Evolutionary conservation across 2,113 vertebrate genomes (phyloP), one percentile per base, ranked within the genome.

Genomic region (Bos javanicus): DNA sequence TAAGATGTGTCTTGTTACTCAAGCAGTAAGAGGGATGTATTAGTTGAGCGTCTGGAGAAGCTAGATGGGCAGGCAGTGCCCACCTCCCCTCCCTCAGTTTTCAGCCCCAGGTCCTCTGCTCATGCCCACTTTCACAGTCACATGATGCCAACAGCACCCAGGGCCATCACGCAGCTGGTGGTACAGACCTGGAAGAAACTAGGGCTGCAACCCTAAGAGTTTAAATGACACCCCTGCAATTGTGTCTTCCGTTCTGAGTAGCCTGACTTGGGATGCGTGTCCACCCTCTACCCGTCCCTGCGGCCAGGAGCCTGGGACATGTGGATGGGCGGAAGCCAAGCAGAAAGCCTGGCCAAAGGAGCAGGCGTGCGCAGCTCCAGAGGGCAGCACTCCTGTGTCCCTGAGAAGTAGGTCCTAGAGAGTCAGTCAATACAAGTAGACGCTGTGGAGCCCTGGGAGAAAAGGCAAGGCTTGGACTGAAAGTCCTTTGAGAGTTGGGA

Each of bases 1-100:
- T 94, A 89, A 93, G 93, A 93, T 80, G 91, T 57, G 91, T 96
- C 89, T 62, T 52, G 78, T 95, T 78, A 50, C 78, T 82, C n/a
- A 87, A 2, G 33, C 86, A 90, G 78, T 90, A 78, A 71, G 59
- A 80, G 21, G 26, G 82, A 86, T 87, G 74, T 83, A 78, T 95
- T 76, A 89, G 82, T 3, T 26, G 56, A 14, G 0, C 25, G 2
- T 86, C 64, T 39, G 15, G 62, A 87, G 59, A 43, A 82, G 56
- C 39, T 92, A 12, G 17, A 13, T 48, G 3, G 10, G 2, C 28
- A 2, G 15, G 2, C 28, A 21, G 30, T 0, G 8, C 33, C 15
- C 9, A 11, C 6, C 43, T 36, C 39, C 28, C 54, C 33, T 48
- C 36, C 11, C 12, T 82, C 25, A 23, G 13, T 16, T 28, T 91